Conservation (phyloP, 2,797 vertebrate species). For the Pteronotus mesoamericanus region DNA sequence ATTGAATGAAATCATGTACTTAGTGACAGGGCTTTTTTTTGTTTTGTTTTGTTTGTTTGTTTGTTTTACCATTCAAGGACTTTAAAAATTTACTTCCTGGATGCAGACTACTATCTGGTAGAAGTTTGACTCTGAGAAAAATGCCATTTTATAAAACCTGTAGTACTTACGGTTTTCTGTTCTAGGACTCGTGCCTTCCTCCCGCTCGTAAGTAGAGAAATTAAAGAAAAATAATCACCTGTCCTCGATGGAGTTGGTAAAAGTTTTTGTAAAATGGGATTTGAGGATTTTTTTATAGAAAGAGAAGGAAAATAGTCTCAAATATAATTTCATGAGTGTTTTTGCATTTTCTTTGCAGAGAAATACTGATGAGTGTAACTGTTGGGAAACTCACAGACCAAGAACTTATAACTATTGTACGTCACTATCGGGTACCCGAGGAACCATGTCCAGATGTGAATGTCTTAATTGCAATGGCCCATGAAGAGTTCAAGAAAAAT, state of each 20-base stretch:
- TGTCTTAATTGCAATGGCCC: constrained; percentile 84
- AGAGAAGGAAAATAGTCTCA: constrained; percentile 29
- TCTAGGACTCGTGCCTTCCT: neutral
- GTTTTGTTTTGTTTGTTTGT: too few species aligned
- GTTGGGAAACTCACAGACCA: constrained; percentile 85
- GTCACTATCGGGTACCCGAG: constrained; percentile 80
- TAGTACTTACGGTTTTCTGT: constrained; percentile 23
- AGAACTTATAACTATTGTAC: constrained; percentile 88
- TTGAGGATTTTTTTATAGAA: constrained; percentile 24
- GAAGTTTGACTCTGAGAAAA: neutral
- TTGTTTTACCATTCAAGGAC: neutral
- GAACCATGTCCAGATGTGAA: constrained; percentile 74
- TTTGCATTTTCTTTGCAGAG: constrained; percentile 64
- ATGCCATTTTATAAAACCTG: constrained; percentile 37
- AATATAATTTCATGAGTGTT: neutral
- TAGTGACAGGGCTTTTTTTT: constrained; percentile 43
- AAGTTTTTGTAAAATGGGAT: constrained; percentile 17
- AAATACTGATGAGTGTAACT: constrained; percentile 78
- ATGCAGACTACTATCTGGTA: neutral
- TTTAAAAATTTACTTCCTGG: constrained; percentile 5
- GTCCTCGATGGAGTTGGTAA: neutral
- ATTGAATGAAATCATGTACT: constrained; percentile 17
- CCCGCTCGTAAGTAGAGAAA: neutral
- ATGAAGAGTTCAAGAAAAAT: constrained; percentile 88
- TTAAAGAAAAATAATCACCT: neutral